phyloP scores from a whole-genome alignment of 1,140 invertebrate species.

The Calycopis cecrops region DNA sequence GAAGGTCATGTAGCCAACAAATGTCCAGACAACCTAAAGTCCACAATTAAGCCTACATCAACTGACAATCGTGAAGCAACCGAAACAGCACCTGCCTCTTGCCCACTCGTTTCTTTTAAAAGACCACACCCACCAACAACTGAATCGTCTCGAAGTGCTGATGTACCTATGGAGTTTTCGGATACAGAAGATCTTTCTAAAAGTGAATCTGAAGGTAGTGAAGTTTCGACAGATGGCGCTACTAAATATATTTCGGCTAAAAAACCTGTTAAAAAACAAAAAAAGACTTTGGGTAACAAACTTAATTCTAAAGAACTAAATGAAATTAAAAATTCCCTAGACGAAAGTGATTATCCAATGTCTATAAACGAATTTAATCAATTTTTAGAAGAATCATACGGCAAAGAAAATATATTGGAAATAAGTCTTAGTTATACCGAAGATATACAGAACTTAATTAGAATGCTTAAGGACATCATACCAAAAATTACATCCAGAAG shows the following conservation, averaged over 20 bases:
- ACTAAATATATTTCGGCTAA: neutral
- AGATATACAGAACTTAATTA: neutral
- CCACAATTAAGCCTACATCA: neutral
- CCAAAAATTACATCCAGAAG: neutral
- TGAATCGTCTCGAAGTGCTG: conserved; percentile 1
- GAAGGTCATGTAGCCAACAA: neutral
- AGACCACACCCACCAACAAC: conserved; percentile 7
- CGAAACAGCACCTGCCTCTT: neutral
- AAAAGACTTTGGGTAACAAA: neutral
- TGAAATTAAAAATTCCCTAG: conserved; percentile 5
- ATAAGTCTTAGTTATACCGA: conserved; percentile 6
- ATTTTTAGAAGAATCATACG: conserved; percentile 3
- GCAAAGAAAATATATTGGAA: conserved; percentile 2
- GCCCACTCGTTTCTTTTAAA: neutral
- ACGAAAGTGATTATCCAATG: conserved; percentile 6
- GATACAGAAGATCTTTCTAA: neutral
- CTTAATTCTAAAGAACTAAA: neutral
- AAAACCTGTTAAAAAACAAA: conserved; percentile 5
- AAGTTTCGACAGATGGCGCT: neutral
- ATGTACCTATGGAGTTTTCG: neutral
- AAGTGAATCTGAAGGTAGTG: conserved; percentile 6
- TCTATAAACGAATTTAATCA: neutral
- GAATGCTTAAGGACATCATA: conserved; percentile 8
- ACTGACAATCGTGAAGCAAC: neutral
- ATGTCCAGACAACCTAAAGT: neutral